Evolutionary conservation across 2,113 vertebrate genomes (phyloP).

Genomic region (Anhinga rufa): DNA sequence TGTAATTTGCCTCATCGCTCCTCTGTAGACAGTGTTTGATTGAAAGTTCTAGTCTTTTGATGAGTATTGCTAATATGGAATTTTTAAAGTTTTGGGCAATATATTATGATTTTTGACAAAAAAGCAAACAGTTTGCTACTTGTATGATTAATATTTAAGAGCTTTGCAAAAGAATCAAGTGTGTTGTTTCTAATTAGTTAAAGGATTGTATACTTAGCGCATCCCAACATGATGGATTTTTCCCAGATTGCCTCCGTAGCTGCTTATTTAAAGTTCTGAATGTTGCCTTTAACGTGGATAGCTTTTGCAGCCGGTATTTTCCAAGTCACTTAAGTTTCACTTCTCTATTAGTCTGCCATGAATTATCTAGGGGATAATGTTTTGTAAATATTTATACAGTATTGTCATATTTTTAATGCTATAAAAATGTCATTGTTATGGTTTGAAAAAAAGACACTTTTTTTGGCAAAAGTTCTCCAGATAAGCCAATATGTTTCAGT

Average conservation of each 20-base stretch:
- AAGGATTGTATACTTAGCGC: background rate
- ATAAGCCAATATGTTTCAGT: background rate
- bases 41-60: slow-evolving; percentile 51
- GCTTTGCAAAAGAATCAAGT: background rate
- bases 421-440: fast-evolving
- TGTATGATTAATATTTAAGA: background rate
- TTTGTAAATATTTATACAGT: background rate
- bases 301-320: background rate
- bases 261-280: background rate
- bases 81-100: slow-evolving; percentile 3
- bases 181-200: background rate
- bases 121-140: background rate
- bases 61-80: background rate
- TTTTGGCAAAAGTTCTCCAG: background rate
- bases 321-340: background rate
- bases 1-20: slow-evolving; percentile 56
- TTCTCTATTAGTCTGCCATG: background rate
- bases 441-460: background rate
- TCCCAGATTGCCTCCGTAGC: background rate
- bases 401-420: background rate
- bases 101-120: background rate
- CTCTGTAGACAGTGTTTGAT: slow-evolving; percentile 34
- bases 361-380: background rate
- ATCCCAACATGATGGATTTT: background rate
- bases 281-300: background rate